phyloP scores from a whole-genome alignment of 2,113 vertebrate species.

The Corythornis vintsioides region DNA sequence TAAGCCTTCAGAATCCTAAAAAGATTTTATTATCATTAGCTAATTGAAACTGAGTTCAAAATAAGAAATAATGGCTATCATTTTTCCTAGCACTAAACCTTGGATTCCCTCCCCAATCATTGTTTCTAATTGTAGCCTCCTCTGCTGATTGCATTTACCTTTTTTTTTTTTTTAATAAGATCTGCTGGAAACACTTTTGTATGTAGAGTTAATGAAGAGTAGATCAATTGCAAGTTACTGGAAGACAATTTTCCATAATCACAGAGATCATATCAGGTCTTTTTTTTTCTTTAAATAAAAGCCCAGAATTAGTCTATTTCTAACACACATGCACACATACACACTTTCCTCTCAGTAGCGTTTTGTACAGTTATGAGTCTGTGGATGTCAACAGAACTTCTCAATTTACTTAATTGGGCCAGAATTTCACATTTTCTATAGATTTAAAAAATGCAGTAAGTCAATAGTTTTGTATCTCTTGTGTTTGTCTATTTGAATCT shows the following conservation, averaged over 20 bases:
- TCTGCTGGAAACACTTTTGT: not conserved
- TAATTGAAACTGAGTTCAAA: constrained; percentile 43
- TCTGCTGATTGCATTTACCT: not conserved
- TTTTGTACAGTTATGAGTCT: not conserved
- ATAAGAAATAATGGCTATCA: constrained; percentile 1
- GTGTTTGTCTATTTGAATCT: not conserved
- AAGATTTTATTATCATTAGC: constrained; percentile 35
- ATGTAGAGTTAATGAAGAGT: not conserved
- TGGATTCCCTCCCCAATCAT: not conserved
- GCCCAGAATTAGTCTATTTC: not conserved
- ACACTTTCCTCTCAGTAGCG: not conserved
- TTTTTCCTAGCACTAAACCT: not conserved
- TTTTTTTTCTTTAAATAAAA: not conserved
- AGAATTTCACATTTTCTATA: not conserved
- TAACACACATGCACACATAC: not conserved
- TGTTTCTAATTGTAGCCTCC: not conserved
- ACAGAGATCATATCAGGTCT: not conserved
- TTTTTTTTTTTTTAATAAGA: not conserved
- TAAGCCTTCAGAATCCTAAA: constrained; percentile 30
- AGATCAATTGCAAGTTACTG: not conserved
- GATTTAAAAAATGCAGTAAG: not conserved
- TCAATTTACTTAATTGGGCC: not conserved
- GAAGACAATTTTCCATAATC: not conserved
- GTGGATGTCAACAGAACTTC: not conserved
- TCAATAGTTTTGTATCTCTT: fast-evolving